Conservation (phyloP, 2,797 vertebrate genomes). For the Stomatorhinus walkeri region DNA sequence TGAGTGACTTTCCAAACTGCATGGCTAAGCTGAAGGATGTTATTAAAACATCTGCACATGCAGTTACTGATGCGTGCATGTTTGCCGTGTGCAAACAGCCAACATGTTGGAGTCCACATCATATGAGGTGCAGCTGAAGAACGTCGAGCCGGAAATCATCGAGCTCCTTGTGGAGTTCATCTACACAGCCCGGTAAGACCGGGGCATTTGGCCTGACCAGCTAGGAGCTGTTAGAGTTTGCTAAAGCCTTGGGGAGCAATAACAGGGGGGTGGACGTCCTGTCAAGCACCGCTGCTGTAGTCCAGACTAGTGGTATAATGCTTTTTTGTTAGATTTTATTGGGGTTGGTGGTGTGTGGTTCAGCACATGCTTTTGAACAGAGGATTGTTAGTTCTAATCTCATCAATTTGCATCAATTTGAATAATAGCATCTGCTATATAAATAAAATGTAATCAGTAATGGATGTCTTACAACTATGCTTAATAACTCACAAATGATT, state of each 20-base stretch:
- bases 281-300: not conserved
- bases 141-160: constrained; percentile 91
- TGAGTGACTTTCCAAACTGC: not conserved
- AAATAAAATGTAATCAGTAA: not conserved
- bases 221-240: not conserved
- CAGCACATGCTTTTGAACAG: not conserved
- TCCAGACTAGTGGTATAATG: not conserved
- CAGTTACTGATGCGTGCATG: not conserved
- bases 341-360: not conserved
- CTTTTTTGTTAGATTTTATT: not conserved
- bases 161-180: constrained; percentile 92
- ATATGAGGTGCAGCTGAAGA: constrained; percentile 91
- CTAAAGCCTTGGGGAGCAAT: not conserved
- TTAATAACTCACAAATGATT: not conserved
- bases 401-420: not conserved
- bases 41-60: not conserved
- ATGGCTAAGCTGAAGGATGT: not conserved
- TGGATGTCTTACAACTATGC: not conserved
- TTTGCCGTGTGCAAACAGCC: constrained; percentile 55
- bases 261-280: not conserved
- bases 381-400: not conserved
- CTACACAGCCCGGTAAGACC: constrained; percentile 83
- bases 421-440: not conserved
- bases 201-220: not conserved
- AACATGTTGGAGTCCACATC: constrained; percentile 96